Percentiles rank a stretch among this genome's conserved stretches.
Evolutionary conservation across 2,888 invertebrate species (phyloP).

Genomic region (Noctua pronuba): DNA sequence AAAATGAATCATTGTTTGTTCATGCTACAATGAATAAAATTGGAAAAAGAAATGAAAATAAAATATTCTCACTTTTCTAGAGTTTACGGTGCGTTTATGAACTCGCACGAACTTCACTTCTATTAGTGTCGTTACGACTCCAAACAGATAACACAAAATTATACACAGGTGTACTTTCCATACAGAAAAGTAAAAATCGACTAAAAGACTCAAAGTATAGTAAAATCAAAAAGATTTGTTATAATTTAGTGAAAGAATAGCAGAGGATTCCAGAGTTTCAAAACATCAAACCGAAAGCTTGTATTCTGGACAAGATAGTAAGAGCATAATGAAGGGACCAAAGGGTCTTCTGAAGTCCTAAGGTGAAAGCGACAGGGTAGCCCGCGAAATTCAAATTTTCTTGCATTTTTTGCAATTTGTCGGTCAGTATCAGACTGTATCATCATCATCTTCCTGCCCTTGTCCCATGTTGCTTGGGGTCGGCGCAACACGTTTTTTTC

Average conservation of each 20-base stretch:
- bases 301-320: too few species aligned
- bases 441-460: too few species aligned
- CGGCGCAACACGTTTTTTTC: too few species aligned
- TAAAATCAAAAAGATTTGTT: too few species aligned
- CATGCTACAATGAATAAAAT: conserved; percentile 42
- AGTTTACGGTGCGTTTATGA: background rate
- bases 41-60: conserved; percentile 26
- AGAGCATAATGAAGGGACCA: too few species aligned
- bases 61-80: conserved; percentile 17
- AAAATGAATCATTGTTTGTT: conserved; percentile 81
- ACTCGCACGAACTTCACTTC: conserved; percentile 45
- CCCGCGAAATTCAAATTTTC: too few species aligned
- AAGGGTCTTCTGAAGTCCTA: too few species aligned
- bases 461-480: too few species aligned
- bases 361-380: too few species aligned
- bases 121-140: conserved; percentile 18
- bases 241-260: background rate
- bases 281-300: background rate
- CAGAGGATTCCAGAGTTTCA: background rate
- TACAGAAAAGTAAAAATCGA: background rate
- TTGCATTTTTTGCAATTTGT: too few species aligned
- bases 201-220: background rate
- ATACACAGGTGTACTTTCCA: background rate
- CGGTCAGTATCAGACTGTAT: too few species aligned
- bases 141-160: conserved; percentile 20